These are phyloP conservation scores for Heterotilapia buettikoferi DNA, from an alignment of 2,113 vertebrate genomes.

Conservation along the genomic window DNA sequence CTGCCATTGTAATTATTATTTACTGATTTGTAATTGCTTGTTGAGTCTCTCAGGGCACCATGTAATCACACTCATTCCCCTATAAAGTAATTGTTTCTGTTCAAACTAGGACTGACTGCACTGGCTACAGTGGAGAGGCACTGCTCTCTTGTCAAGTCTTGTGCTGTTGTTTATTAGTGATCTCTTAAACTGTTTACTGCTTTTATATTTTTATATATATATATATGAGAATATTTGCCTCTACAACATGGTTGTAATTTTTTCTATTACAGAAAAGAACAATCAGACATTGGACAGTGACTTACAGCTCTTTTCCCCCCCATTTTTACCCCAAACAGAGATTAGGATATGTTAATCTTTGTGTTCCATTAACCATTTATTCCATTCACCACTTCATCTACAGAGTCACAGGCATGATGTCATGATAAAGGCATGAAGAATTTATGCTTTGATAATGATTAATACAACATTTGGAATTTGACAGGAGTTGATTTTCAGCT, in stretches of 20 bases:
- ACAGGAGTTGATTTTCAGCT: background rate
- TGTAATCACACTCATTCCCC: constrained; percentile 40
- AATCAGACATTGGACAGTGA: background rate
- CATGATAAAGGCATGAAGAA: background rate
- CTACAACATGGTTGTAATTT: accelerated
- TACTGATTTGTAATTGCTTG: constrained; percentile 58
- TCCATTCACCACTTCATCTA: background rate
- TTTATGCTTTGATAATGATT: background rate
- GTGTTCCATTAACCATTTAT: background rate
- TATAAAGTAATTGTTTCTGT: constrained; percentile 39
- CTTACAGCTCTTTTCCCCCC: accelerated
- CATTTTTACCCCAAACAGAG: background rate
- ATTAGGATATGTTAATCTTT: background rate
- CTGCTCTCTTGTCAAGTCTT: background rate
- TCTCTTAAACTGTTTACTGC: background rate
- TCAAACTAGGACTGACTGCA: background rate
- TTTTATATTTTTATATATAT: too few relatives aligned
- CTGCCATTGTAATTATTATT: constrained; percentile 48
- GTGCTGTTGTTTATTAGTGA: background rate
- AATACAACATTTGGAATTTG: background rate
- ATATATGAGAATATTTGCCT: background rate
- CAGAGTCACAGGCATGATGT: accelerated
- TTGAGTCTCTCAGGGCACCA: constrained; percentile 44
- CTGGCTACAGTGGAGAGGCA: background rate
- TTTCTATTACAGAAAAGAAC: background rate